Evolutionary conservation across 2,797 vertebrate species (phyloP), one percentile per base, ranked within the genome.

Genomic region (Melopsittacus undulatus): DNA sequence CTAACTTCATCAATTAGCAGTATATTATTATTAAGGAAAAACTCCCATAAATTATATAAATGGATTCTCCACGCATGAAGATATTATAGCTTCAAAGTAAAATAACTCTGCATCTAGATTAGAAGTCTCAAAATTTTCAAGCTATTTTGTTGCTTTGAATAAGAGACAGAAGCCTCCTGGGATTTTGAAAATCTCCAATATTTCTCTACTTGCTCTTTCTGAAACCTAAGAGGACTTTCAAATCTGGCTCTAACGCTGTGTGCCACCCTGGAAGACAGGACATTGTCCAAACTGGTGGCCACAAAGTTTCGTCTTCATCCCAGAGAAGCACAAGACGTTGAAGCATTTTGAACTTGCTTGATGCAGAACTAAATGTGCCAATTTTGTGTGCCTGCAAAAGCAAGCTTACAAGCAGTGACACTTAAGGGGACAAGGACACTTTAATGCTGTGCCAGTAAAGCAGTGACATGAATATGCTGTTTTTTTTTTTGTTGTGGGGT

Each of bases 201-300:
- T 30, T 79, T 17, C 6, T 10, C 46, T 70, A 7, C 42, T 38
- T 87, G 16, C 21, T 83, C 23, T 67, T 89, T 54, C 57, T 86
- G 69, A 87, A 70, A 67, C 21, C 5, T 32, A 56, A 78, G 30
- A 13, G 32, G 29, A 52, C 64, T 83, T 95, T 66, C 34, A 57
- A 80, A 70, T 32, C 51, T 51, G 27, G 1, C 9, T 46, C 1
- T 66, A 57, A 48, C 0, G 0, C 17, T n/a, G 2, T 20, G 34
- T 42, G 38, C 20, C 9, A 34, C n/a, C 3, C 48, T 24, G 14
- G 34, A 23, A 84, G 72, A 82, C 5, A 62, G 16, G 70, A 26
- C 17, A 45, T 18, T 34, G 66, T 61, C 46, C 5, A 3, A 80
- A 54, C 17, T 38, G 2, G 1, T 22, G 24, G 23, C 3, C 24